These are phyloP conservation scores for Drosophila tani DNA, from an alignment of 1,140 invertebrate genomes.

Conservation along the genomic window DNA sequence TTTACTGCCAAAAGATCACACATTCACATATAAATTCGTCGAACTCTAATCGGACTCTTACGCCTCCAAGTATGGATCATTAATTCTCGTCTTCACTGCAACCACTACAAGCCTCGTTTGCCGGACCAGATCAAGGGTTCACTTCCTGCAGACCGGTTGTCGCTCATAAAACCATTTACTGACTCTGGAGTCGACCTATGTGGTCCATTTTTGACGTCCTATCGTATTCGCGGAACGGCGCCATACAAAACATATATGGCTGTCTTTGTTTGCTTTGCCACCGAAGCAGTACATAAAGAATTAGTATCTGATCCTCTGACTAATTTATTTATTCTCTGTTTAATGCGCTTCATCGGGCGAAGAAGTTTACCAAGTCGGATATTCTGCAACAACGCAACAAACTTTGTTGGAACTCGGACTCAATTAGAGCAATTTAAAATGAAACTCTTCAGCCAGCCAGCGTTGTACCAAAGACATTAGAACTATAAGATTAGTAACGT, in stretches of 20 bases:
- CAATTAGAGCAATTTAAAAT: too few species aligned
- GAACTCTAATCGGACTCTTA: not conserved
- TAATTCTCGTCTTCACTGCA: not conserved
- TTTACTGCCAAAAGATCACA: not conserved
- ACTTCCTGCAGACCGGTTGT: not conserved
- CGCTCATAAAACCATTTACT: not conserved
- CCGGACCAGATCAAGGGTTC: not conserved
- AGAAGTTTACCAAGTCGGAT: not conserved
- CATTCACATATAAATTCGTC: constrained; percentile 2
- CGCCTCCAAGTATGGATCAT: not conserved
- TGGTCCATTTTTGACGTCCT: not conserved
- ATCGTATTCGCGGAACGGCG: too few species aligned
- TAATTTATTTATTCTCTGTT: not conserved
- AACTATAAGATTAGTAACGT: too few species aligned
- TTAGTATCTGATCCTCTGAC: not conserved
- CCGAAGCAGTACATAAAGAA: not conserved
- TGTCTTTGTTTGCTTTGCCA: too few species aligned
- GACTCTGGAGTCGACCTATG: not conserved
- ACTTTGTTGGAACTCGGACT: too few species aligned
- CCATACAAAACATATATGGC: too few species aligned
- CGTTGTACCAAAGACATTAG: too few species aligned
- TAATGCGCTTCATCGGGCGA: too few species aligned
- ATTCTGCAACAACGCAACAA: not conserved
- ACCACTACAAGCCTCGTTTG: not conserved
- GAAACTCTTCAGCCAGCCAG: too few species aligned